phyloP scores from a whole-genome alignment of 2,797 vertebrate genomes.

The Halcyon badia region DNA sequence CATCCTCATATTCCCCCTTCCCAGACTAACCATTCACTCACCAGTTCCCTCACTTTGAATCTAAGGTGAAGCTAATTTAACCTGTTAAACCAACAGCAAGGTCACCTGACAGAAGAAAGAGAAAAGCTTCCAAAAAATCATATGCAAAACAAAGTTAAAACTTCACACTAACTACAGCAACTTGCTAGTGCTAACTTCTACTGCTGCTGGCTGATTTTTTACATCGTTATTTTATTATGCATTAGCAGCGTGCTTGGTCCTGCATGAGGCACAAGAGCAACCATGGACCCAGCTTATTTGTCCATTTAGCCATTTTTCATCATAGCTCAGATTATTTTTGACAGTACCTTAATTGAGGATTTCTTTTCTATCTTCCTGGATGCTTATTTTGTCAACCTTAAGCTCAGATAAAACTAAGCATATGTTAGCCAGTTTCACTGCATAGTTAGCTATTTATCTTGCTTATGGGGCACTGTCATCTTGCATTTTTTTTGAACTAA shows the following conservation, averaged over 20 bases:
- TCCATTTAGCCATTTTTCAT: slow-evolving; percentile 57
- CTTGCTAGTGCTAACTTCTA: not conserved
- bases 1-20: not conserved
- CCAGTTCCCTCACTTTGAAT: not conserved
- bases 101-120: not conserved
- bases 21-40: not conserved
- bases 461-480: slow-evolving; percentile 37
- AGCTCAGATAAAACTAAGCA: slow-evolving; percentile 45
- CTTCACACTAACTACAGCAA: not conserved
- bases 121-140: not conserved
- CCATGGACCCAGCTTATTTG: not conserved
- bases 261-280: not conserved
- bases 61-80: not conserved
- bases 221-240: not conserved
- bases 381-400: slow-evolving; percentile 59
- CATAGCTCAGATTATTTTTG: slow-evolving; percentile 49
- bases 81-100: not conserved
- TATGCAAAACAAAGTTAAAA: not conserved
- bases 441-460: slow-evolving; percentile 58
- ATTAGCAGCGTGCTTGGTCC: not conserved
- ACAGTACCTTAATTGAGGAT: slow-evolving; percentile 53
- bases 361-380: slow-evolving; percentile 53
- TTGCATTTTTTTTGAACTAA: slow-evolving; percentile 14
- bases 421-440: slow-evolving; percentile 48
- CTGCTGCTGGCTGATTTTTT: not conserved